Base-by-base conservation (phyloP, 2,888 invertebrate species). In the Microplitis deprimator region DNA sequence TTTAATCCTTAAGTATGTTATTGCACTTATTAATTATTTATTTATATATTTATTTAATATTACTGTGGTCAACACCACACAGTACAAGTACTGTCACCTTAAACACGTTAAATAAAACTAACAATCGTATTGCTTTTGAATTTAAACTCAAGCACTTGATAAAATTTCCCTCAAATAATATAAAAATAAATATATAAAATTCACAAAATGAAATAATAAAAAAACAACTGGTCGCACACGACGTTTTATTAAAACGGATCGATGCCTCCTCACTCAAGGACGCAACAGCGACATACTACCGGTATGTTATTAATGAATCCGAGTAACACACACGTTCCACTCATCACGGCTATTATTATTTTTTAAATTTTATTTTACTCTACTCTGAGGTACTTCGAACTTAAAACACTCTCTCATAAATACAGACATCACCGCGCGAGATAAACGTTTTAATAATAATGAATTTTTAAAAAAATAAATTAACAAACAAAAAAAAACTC, bases 1-100 rank as follows among this genome's bases (percentile, higher is more conserved):
- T 77, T 77, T 69, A 76, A 50, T 50, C 75, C 72, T 76, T 60
- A 68, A 76, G 68, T 71, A 50, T 75, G 65, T 73, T 65, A 65
- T 65, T 65, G 65, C 65, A 65, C 65, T 65, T 65, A 50, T 50
- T n/a, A n/a, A n/a, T 10, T 50, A 50, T 50, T 50, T 29, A 29
- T 29, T 4, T 29, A 29, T 29, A 3, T 10, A 29, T 29, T 3
- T 29, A 29, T 29, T 29, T 50, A 65, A 38, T 65, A 65, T 65
- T 65, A 65, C 65, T 29, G 65, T 65, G 13, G 13, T 29, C 38
- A 65, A 20, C 65, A 65, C 65, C 50, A 50, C 50, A 50, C 50
- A 50, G 50, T 65, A 20, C 39, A 50, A 50, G 50, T 50, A 50
- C 50, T 50, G 50, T 50, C 50, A 50, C 50, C 29, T 41, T 20